Evolutionary conservation across 2,113 vertebrate genomes (phyloP).

Genomic region (Ochotona curzoniae): DNA sequence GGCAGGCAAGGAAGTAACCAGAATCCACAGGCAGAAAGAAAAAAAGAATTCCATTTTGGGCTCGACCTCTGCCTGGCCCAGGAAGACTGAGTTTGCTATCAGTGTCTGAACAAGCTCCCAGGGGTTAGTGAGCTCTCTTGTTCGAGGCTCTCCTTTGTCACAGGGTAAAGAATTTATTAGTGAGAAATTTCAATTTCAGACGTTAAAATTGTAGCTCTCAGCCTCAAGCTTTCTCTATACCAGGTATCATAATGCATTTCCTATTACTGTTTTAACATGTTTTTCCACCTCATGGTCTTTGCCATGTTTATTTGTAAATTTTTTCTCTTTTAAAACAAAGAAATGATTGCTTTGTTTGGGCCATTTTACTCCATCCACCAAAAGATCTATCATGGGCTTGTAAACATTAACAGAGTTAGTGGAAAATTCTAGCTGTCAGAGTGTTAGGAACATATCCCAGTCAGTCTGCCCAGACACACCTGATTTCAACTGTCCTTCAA

Average conservation of each 20-base stretch:
- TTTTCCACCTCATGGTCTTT: background rate
- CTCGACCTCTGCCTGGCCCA: conserved; percentile 44
- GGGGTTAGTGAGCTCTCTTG: conserved; percentile 25
- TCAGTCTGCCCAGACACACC: too few species aligned
- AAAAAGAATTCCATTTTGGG: conserved; percentile 47
- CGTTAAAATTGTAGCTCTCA: conserved; percentile 66
- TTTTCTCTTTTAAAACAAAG: conserved; percentile 52
- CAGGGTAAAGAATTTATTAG: conserved; percentile 74
- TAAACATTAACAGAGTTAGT: background rate
- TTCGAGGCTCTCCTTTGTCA: conserved; percentile 56
- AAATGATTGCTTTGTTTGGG: conserved; percentile 7
- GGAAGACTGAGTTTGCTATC: conserved; percentile 71
- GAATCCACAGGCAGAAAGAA: conserved; percentile 60
- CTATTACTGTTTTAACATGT: conserved; percentile 7
- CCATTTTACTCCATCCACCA: background rate
- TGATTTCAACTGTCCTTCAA: background rate
- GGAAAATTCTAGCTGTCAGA: background rate
- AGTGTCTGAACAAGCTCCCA: conserved; percentile 62
- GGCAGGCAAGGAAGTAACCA: conserved; percentile 10
- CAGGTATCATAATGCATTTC: background rate
- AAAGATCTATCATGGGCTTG: background rate
- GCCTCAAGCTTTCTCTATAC: conserved; percentile 42
- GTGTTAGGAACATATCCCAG: fast-evolving
- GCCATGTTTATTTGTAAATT: conserved; percentile 43
- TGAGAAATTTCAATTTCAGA: conserved; percentile 76